Conservation (phyloP, 2,797 vertebrate genomes). For the Semotilus atromaculatus region DNA sequence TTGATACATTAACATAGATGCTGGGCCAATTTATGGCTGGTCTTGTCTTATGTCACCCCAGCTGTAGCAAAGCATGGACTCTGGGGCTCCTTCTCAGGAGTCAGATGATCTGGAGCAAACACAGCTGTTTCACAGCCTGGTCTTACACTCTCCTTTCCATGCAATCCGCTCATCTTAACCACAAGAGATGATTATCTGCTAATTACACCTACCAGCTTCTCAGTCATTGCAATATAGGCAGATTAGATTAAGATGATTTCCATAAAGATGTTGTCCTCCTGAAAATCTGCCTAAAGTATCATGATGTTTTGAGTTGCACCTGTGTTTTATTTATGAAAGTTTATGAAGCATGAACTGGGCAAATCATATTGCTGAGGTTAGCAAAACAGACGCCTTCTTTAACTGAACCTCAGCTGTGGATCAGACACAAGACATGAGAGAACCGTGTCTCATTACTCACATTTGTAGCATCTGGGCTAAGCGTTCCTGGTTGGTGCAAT, state of each 20-base stretch:
- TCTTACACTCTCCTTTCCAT: background rate
- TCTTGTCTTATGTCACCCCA: constrained; percentile 29
- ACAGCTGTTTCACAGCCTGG: constrained; percentile 18
- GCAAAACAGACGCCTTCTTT: background rate
- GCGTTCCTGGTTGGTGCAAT: constrained; percentile 12
- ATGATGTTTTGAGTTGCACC: background rate
- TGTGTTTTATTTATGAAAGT: constrained; percentile 15
- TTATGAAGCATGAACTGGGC: constrained; percentile 14
- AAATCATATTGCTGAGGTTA: constrained; percentile 17
- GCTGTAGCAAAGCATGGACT: background rate
- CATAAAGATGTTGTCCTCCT: background rate
- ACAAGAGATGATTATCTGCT: constrained; percentile 33
- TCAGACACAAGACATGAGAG: constrained; percentile 8
- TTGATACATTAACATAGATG: background rate
- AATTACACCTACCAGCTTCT: constrained; percentile 33
- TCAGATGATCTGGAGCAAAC: constrained; percentile 32
- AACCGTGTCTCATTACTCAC: background rate
- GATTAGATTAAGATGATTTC: background rate
- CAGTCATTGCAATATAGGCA: constrained; percentile 15
- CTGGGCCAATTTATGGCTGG: constrained; percentile 23
- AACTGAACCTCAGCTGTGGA: constrained; percentile 9
- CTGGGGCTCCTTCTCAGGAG: background rate
- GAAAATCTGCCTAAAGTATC: background rate
- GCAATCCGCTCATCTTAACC: background rate
- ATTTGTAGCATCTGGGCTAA: constrained; percentile 29